Evolutionary conservation across 2,888 invertebrate species (phyloP).

Genomic region (Apodemia zela): DNA sequence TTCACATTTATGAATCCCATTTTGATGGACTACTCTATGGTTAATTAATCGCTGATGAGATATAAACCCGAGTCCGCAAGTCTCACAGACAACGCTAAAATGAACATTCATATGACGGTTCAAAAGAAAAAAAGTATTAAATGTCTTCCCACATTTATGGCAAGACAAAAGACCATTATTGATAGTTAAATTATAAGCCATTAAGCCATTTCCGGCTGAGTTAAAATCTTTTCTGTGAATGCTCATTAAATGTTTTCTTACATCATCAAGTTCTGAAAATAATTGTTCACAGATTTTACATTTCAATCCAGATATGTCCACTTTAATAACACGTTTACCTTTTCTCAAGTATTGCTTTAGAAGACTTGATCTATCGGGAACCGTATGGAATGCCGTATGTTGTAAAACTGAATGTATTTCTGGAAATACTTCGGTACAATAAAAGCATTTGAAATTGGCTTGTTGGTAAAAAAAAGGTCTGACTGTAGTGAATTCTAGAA

Average conservation of each 20-base stretch:
- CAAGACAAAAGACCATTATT: conserved; percentile 57
- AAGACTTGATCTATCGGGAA: conserved; percentile 52
- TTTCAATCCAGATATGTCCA: conserved; percentile 62
- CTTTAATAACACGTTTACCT: conserved; percentile 69
- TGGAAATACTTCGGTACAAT: conserved; percentile 64
- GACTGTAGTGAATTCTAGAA: conserved; percentile 60
- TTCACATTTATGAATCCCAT: conserved; percentile 61
- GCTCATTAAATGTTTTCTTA: conserved; percentile 52
- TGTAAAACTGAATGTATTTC: conserved; percentile 59
- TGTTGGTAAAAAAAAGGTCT: conserved; percentile 70
- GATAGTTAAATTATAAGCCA: conserved; percentile 59
- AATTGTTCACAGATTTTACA: conserved; percentile 64
- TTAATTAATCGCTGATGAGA: conserved; percentile 64
- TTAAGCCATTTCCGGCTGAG: conserved; percentile 63
- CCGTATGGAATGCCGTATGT: conserved; percentile 49
- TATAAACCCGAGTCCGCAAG: conserved; percentile 68
- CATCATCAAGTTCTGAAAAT: conserved; percentile 60
- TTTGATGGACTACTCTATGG: conserved; percentile 64
- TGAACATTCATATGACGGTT: conserved; percentile 72
- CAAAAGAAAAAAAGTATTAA: conserved; percentile 64
- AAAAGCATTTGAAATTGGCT: conserved; percentile 72
- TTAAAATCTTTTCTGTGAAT: conserved; percentile 67
- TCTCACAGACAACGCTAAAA: conserved; percentile 69
- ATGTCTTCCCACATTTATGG: conserved; percentile 60
- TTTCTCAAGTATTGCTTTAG: conserved; percentile 62